Conservation (phyloP, 2,113 vertebrate genomes). For the Cairina moschata region DNA sequence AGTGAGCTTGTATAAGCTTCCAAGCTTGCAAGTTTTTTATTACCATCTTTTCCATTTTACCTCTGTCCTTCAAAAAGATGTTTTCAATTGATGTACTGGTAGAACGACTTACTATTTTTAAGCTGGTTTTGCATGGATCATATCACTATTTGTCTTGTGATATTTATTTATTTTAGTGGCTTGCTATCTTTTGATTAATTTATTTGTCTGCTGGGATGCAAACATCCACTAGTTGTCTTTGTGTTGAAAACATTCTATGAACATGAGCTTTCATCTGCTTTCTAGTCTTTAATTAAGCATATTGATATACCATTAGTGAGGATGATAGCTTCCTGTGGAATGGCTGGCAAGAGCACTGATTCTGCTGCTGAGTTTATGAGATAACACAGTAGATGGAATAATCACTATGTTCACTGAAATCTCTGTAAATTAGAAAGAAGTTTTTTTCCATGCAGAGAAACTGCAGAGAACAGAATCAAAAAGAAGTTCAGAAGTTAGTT, state of each 20-base stretch:
- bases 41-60: neutral
- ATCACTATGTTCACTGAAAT: neutral
- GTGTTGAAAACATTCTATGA: neutral
- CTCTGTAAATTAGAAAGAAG: neutral
- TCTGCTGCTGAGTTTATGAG: neutral
- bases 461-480: neutral
- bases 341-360: neutral
- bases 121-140: neutral
- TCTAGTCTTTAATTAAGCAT: neutral
- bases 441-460: neutral
- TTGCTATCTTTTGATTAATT: neutral
- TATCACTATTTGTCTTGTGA: neutral
- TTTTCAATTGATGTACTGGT: neutral
- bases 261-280: constrained; percentile 4
- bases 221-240: neutral
- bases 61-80: neutral
- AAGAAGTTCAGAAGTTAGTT: neutral
- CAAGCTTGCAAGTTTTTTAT: neutral
- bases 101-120: neutral
- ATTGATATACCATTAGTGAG: neutral
- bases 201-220: neutral
- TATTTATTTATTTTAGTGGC: neutral
- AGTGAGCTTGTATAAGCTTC: neutral
- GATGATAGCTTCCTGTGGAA: neutral
- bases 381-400: neutral